These are phyloP conservation scores for Zoanthus gigantus DNA, from an alignment of 92 coral and sea anemone genomes.

Conservation along the genomic window DNA sequence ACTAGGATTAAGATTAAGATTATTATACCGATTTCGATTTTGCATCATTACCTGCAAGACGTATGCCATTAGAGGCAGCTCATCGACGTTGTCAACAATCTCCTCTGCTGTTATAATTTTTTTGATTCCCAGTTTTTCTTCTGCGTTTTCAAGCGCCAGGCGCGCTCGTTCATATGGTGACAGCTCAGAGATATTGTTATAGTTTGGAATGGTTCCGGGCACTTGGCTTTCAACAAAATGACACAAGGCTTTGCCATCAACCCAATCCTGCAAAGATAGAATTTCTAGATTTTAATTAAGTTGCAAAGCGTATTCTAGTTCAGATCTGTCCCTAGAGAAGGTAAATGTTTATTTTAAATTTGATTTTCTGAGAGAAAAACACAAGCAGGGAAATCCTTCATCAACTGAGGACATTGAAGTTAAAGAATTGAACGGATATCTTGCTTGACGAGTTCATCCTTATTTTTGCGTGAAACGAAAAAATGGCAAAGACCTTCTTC, in stretches of 20 bases:
- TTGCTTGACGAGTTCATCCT: too few species aligned
- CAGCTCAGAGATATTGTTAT: conserved; percentile 73
- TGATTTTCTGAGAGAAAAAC: too few species aligned
- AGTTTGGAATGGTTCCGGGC: conserved; percentile 91
- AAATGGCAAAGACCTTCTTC: too few species aligned
- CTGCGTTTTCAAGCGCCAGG: conserved; percentile 72
- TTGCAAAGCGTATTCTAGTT: not conserved
- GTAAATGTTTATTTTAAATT: too few species aligned
- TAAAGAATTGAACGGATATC: too few species aligned
- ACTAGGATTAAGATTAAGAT: too few species aligned
- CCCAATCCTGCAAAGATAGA: conserved; percentile 72
- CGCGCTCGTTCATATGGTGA: conserved; percentile 75
- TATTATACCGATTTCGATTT: too few species aligned
- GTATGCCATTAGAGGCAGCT: conserved; percentile 94
- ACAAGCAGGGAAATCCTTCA: too few species aligned
- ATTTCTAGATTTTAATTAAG: not conserved
- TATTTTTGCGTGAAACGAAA: too few species aligned
- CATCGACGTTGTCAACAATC: conserved; percentile 86
- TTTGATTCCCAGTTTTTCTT: conserved; percentile 83
- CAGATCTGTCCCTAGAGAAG: not conserved
- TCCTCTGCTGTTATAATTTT: conserved; percentile 84
- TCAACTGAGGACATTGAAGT: too few species aligned
- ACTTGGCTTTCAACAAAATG: conserved; percentile 77
- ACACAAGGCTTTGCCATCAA: conserved; percentile 83
- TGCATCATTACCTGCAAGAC: conserved; percentile 65